Percentiles rank a stretch among this genome's conserved stretches.
phyloP scores from a whole-genome alignment of 2,888 invertebrate genomes.

The Arctia plantaginis region DNA sequence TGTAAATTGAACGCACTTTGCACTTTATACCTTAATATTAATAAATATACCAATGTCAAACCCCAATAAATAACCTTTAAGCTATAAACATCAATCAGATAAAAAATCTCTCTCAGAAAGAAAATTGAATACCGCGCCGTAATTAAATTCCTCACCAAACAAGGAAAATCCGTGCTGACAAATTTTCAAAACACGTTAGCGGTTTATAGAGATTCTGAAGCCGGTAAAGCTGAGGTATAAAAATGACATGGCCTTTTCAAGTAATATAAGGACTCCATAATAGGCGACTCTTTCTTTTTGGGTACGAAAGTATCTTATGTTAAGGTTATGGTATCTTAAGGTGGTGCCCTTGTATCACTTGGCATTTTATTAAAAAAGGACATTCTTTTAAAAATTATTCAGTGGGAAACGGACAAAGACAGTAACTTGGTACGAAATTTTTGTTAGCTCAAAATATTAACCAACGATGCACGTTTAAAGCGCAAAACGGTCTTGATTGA shows the following conservation, averaged over 20 bases:
- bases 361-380: background rate
- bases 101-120: background rate
- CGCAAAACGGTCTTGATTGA: background rate
- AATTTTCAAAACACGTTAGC: background rate
- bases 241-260: slow-evolving; percentile 1
- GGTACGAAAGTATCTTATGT: background rate
- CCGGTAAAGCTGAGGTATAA: background rate
- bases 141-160: slow-evolving; percentile 1
- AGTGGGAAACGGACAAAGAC: background rate
- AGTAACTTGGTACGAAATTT: background rate
- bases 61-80: background rate
- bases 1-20: background rate
- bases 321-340: background rate
- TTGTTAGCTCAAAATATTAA: background rate
- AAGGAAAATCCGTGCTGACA: background rate
- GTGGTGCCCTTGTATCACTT: background rate
- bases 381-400: background rate
- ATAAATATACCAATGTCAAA: background rate
- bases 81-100: background rate
- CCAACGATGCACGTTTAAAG: background rate
- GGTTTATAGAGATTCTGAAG: background rate
- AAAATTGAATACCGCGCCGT: background rate
- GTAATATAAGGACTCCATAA: background rate
- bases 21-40: background rate
- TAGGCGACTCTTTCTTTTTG: background rate